phyloP scores from a whole-genome alignment of 1,140 invertebrate genomes.

The Oedothorax gibbosus region DNA sequence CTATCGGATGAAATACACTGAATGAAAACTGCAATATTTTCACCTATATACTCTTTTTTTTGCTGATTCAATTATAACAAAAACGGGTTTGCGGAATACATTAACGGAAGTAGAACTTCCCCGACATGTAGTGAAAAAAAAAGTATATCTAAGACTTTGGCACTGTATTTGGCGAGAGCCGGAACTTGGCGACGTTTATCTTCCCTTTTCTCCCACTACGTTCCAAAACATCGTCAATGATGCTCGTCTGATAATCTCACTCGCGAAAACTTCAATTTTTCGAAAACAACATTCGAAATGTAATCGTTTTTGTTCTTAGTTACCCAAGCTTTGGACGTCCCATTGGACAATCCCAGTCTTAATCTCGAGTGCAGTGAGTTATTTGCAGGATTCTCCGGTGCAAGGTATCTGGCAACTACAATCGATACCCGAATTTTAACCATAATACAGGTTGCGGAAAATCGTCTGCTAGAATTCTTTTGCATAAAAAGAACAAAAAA shows the following conservation, averaged over 20 bases:
- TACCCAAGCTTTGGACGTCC: no score
- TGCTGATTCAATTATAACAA: background rate
- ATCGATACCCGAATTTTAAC: slow-evolving; percentile 28
- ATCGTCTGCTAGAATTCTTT: slow-evolving; percentile 17
- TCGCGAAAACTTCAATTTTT: no score
- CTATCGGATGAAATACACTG: background rate
- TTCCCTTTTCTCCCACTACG: background rate
- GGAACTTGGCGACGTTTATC: background rate
- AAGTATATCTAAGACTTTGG: slow-evolving; percentile 8
- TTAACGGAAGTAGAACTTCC: slow-evolving; percentile 43
- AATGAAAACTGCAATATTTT: background rate
- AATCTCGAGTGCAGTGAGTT: slow-evolving; percentile 1
- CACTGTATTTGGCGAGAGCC: slow-evolving; percentile 20
- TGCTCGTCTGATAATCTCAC: no score
- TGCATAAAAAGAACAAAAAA: background rate
- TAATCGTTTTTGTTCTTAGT: no score
- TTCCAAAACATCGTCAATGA: no score
- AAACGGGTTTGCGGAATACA: slow-evolving; percentile 56
- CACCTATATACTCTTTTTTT: background rate
- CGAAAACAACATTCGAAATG: no score
- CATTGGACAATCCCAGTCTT: background rate
- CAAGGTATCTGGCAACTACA: slow-evolving; percentile 29
- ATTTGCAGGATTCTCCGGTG: background rate
- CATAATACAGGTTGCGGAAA: slow-evolving; percentile 29
- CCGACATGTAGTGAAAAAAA: background rate